Percentiles rank a stretch among this genome's conserved stretches.
Conservation (phyloP, 2,113 vertebrate species). For the Paracyprichromis sp. region DNA sequence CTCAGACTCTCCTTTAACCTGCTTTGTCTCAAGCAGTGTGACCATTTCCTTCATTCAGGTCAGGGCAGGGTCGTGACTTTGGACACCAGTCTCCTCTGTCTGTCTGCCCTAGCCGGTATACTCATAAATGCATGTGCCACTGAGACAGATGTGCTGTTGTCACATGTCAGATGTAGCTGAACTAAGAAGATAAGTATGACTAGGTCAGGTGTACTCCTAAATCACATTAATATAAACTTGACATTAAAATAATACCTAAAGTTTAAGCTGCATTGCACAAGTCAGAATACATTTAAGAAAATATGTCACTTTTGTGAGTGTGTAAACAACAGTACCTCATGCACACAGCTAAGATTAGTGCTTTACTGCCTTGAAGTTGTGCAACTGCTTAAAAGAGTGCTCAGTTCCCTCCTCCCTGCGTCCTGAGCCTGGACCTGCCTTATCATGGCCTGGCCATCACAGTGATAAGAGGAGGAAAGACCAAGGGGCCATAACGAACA, state of each 20-base stretch:
- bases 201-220: not conserved
- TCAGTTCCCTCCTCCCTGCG: constrained; percentile 39
- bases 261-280: not conserved
- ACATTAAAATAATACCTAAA: not conserved
- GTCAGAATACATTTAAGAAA: not conserved
- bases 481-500: constrained; percentile 62
- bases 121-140: constrained; percentile 31
- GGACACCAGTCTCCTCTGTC: constrained; percentile 62
- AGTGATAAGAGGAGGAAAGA: constrained; percentile 72
- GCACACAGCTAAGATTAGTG: constrained; percentile 31
- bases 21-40: constrained; percentile 73
- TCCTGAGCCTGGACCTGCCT: constrained; percentile 55
- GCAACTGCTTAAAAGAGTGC: constrained; percentile 40
- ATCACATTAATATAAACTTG: not conserved
- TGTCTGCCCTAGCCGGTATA: constrained; percentile 41
- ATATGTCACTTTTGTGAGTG: not conserved
- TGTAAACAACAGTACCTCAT: not conserved
- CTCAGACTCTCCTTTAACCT: constrained; percentile 70
- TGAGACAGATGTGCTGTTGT: constrained; percentile 3
- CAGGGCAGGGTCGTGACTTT: constrained; percentile 78
- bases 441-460: constrained; percentile 50
- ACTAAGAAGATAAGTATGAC: not conserved
- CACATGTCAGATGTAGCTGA: not conserved
- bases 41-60: constrained; percentile 76
- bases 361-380: constrained; percentile 50